These are phyloP conservation scores for Meloidogyne floridensis DNA, from an alignment of 1,140 invertebrate species.

Conservation along the genomic window DNA sequence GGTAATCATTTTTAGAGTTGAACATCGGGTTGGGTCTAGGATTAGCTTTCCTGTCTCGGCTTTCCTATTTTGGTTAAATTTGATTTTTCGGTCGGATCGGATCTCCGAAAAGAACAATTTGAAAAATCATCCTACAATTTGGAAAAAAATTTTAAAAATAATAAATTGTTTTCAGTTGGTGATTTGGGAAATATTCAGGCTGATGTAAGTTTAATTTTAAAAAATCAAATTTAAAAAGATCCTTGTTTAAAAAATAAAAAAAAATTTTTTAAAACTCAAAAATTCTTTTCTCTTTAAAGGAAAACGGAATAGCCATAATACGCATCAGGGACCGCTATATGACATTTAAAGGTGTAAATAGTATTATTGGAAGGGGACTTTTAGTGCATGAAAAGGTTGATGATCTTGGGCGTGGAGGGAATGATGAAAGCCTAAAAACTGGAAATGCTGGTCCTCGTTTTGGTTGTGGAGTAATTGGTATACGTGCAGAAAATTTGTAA, in stretches of 20 bases:
- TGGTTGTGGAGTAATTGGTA: conserved; percentile 77
- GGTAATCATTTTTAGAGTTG: not conserved
- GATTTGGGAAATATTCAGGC: conserved; percentile 56
- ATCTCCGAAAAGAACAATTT: too few species aligned
- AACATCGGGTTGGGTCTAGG: too few species aligned
- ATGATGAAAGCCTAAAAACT: conserved; percentile 76
- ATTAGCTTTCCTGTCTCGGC: too few species aligned
- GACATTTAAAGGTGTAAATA: conserved; percentile 71
- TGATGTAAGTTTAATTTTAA: conserved; percentile 25
- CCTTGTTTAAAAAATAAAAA: too few species aligned
- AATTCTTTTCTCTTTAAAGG: conserved; percentile 24
- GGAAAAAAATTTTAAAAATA: not conserved
- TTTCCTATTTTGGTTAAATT: too few species aligned
- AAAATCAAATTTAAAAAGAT: not conserved
- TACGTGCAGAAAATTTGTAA: conserved; percentile 29
- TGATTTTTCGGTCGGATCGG: too few species aligned
- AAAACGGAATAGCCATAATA: conserved; percentile 71
- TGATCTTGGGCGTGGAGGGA: conserved; percentile 76
- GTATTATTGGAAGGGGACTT: conserved; percentile 79
- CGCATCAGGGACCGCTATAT: conserved; percentile 74
- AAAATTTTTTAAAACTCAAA: too few species aligned
- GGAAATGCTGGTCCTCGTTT: conserved; percentile 79
- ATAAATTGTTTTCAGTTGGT: conserved; percentile 38
- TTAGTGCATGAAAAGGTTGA: conserved; percentile 75
- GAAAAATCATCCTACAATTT: too few species aligned